Base-by-base conservation (phyloP, 2,113 vertebrate genomes). In the Megaleporinus macrocephalus region DNA sequence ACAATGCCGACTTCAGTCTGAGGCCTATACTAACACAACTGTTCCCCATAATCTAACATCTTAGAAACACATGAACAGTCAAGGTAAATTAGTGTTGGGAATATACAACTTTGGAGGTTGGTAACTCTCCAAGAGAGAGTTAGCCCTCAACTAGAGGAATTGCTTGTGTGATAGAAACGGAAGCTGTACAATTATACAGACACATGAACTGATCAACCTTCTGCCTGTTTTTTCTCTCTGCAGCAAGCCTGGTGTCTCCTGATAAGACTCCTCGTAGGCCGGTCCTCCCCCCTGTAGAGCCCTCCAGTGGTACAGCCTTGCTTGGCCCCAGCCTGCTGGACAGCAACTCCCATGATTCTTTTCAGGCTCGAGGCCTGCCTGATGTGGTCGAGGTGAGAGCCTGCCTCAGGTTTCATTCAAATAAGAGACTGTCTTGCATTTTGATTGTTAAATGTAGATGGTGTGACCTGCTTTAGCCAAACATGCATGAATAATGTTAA, bases 321-420 rank as follows among this genome's bases (percentile, higher is more conserved):
- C 93, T 99, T 63, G 97, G 96, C 27, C 96, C 97, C 47, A 98
- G 97, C 89, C 92, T 99, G 71, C 93, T 99, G 84, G 98, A 99
- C 88, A 97, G 97, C 88, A 99, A 97, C 90, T 99, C 98, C 0
- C 93, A 98, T 76, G 98, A 99, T 88, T 99, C 97, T 33, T 99
- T 99, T 85, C 97, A 96, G 77, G 96, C 97, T 0, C 94, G 98
- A 3, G 96, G 97, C 61, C 92, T 99, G 87, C 94, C 96, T 1
- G 98, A 99, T 2, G 98, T 97, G 0, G 94, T 95, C 33, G 97
- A 98, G 93, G 97, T 98, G 87, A 65, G 93, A 62, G 29, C 41
- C 16, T 26, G 2, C 6, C 24, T 14, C 79, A 74, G 16, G 27
- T 12, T 7, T 16, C 29, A 44, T 49, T 81, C n/a, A 41, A 20